These are phyloP conservation scores for Lota lota DNA, from an alignment of 2,113 vertebrate species.

Conservation along the genomic window DNA sequence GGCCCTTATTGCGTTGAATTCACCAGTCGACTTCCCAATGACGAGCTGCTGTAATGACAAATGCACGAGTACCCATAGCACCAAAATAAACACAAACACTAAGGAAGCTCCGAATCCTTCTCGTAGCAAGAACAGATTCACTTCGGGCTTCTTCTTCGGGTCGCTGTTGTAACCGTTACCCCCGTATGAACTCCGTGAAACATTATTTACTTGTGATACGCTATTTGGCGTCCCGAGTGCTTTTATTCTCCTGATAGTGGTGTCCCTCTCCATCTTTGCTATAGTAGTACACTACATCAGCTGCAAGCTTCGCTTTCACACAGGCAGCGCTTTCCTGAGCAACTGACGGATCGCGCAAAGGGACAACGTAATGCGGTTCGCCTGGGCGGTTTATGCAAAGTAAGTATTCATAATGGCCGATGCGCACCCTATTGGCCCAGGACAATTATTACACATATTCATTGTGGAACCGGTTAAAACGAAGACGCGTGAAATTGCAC, in stretches of 20 bases:
- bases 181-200: slow-evolving; percentile 22
- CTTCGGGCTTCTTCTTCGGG: slow-evolving; percentile 63
- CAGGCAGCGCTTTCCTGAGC: neutral
- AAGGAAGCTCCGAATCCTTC: slow-evolving; percentile 63
- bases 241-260: slow-evolving; percentile 68
- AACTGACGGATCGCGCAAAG: slow-evolving; percentile 52
- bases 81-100: slow-evolving; percentile 66
- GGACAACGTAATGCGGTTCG: slow-evolving; percentile 48
- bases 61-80: slow-evolving; percentile 73
- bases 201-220: slow-evolving; percentile 16
- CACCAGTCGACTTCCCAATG: slow-evolving; percentile 62
- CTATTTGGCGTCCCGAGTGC: slow-evolving; percentile 34
- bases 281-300: slow-evolving; percentile 37
- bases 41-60: slow-evolving; percentile 74
- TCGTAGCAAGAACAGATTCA: slow-evolving; percentile 57
- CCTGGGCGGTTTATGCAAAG: too few relatives aligned
- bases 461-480: too few relatives aligned
- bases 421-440: too few relatives aligned
- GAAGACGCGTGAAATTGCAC: too few relatives aligned
- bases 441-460: too few relatives aligned
- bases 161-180: slow-evolving; percentile 55
- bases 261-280: slow-evolving; percentile 74
- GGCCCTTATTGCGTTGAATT: slow-evolving; percentile 70
- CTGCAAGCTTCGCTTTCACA: slow-evolving; percentile 24
- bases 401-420: too few relatives aligned